Percentiles rank a stretch among this genome's conserved stretches.
Evolutionary conservation across 2,888 invertebrate genomes (phyloP).

Genomic region (Agriopis aurantiaria): DNA sequence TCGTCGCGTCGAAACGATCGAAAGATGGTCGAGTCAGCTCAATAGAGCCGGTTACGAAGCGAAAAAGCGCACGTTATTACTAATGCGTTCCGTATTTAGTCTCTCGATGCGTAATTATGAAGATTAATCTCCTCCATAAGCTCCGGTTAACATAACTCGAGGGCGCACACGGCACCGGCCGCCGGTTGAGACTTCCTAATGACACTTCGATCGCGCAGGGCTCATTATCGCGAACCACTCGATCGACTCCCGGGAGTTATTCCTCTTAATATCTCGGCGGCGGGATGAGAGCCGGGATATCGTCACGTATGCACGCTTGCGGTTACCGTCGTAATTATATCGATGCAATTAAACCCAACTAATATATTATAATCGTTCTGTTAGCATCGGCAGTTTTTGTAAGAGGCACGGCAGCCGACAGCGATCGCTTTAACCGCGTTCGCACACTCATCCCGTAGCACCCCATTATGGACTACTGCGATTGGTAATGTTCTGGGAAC

Average conservation of each 20-base stretch:
- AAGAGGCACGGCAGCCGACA: conserved; percentile 73
- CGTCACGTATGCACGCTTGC: conserved; percentile 81
- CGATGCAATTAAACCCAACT: conserved; percentile 84
- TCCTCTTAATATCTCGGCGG: conserved; percentile 82
- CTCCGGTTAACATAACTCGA: conserved; percentile 76
- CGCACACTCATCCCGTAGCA: conserved; percentile 68
- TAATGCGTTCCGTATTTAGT: conserved; percentile 59
- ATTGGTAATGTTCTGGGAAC: conserved; percentile 65
- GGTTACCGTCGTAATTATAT: conserved; percentile 82
- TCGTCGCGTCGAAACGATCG: conserved; percentile 24
- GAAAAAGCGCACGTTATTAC: conserved; percentile 53
- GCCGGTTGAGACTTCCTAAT: conserved; percentile 84
- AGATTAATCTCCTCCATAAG: conserved; percentile 75
- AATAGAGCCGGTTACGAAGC: conserved; percentile 36
- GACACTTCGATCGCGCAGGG: conserved; percentile 82
- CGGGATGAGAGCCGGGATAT: conserved; percentile 79
- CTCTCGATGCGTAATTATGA: conserved; percentile 71
- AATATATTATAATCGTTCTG: conserved; percentile 86
- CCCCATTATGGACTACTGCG: conserved; percentile 67
- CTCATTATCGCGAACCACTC: conserved; percentile 84
- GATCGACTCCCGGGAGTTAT: conserved; percentile 81
- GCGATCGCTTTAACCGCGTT: conserved; percentile 64
- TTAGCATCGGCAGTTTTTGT: conserved; percentile 81
- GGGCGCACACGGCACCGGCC: conserved; percentile 67
- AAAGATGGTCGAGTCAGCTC: conserved; percentile 29